Conservation (phyloP, 2,888 invertebrate genomes). For the Cheilosia impressa region DNA sequence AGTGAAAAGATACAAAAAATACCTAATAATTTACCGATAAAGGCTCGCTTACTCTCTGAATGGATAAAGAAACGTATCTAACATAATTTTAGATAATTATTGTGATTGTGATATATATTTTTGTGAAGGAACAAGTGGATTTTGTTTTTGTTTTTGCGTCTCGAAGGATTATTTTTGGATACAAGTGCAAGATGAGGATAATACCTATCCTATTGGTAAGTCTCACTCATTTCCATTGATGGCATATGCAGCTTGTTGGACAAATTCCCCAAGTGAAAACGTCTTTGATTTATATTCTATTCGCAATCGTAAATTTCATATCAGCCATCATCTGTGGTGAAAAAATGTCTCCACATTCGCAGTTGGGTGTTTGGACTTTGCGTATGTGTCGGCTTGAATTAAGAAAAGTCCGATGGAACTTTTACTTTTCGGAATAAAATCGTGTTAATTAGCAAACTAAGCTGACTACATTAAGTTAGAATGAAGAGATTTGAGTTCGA, state of each 20-base stretch:
- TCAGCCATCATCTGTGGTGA: neutral
- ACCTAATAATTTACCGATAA: neutral
- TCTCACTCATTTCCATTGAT: neutral
- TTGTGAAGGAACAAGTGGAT: neutral
- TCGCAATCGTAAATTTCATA: slow-evolving; percentile 28
- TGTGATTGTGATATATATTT: slow-evolving; percentile 33
- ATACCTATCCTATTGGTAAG: slow-evolving; percentile 65
- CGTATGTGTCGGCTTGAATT: slow-evolving; percentile 18
- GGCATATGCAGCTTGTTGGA: neutral
- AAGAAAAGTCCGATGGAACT: slow-evolving; percentile 41
- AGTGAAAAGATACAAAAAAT: slow-evolving; percentile 12
- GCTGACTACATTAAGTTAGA: slow-evolving; percentile 26
- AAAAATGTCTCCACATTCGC: slow-evolving; percentile 14
- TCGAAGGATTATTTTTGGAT: slow-evolving; percentile 66
- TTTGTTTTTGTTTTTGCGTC: neutral
- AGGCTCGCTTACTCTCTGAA: slow-evolving; percentile 29
- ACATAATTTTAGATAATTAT: slow-evolving; percentile 30
- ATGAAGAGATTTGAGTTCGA: slow-evolving; percentile 14
- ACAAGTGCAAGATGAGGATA: slow-evolving; percentile 66
- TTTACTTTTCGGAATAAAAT: slow-evolving; percentile 43
- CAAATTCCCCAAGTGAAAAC: slow-evolving; percentile 23
- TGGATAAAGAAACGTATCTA: slow-evolving; percentile 61
- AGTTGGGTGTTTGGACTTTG: slow-evolving; percentile 4
- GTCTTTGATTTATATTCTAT: slow-evolving; percentile 37
- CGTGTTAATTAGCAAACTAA: slow-evolving; percentile 28